Percentiles rank a stretch among this genome's conserved stretches.
Evolutionary conservation across 2,797 vertebrate species (phyloP).

Genomic region (Acestrorhynchus altus): DNA sequence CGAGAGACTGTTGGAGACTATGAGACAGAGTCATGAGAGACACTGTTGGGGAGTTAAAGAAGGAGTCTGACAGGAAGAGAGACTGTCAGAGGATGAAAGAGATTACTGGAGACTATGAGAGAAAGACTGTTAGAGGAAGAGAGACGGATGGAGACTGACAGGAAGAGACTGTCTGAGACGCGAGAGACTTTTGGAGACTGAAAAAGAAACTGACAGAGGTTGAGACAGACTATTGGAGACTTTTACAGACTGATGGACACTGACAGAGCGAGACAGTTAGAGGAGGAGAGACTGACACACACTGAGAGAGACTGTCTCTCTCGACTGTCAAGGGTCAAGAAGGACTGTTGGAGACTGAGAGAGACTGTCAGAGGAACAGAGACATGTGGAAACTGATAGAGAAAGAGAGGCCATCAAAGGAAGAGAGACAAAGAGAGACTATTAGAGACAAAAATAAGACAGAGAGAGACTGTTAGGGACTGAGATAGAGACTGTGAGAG

Average conservation of each 20-base stretch:
- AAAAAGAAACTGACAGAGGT: too few relatives aligned
- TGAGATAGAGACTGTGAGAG: slow-evolving; percentile 6
- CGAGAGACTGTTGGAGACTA: slow-evolving; percentile 51
- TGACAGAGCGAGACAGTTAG: slow-evolving; percentile 43
- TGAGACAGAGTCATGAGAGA: too few relatives aligned
- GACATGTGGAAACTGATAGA: slow-evolving; percentile 11
- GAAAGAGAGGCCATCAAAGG: slow-evolving; percentile 49
- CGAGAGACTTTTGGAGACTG: slow-evolving; percentile 16
- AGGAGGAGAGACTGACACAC: slow-evolving; percentile 56
- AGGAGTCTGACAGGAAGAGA: slow-evolving; percentile 55
- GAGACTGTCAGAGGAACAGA: slow-evolving; percentile 59
- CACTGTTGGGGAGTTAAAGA: background rate
- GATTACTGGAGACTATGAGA: background rate
- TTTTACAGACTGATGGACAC: slow-evolving; percentile 49
- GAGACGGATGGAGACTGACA: background rate
- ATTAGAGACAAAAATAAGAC: slow-evolving; percentile 29
- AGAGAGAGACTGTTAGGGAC: background rate
- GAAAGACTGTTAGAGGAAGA: slow-evolving; percentile 33
- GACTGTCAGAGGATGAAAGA: slow-evolving; percentile 37
- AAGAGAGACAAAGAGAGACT: slow-evolving; percentile 52
- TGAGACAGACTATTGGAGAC: slow-evolving; percentile 49
- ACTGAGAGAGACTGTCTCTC: background rate
- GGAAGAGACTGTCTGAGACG: slow-evolving; percentile 60
- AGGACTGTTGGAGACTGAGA: slow-evolving; percentile 51
- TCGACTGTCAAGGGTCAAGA: too few relatives aligned